Base-by-base conservation (phyloP, 1,140 invertebrate species). In the Drosophila funebris region DNA sequence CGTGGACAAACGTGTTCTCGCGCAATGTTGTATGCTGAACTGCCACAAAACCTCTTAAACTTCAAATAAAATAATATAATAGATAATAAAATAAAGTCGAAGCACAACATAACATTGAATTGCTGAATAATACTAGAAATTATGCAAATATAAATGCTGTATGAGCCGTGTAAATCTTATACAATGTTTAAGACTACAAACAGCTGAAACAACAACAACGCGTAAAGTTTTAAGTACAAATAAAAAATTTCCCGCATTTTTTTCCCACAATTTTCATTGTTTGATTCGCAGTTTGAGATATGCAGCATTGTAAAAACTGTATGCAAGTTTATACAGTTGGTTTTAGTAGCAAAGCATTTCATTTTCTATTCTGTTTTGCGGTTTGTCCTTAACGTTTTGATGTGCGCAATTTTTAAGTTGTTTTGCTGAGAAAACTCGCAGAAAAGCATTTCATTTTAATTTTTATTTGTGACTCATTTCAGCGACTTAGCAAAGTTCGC, bases 1-100 rank as follows among this genome's bases (percentile, higher is more conserved):
- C 82, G 78, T 87, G 81, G 82, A 85, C n/a, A 85, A 85, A 85
- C 82, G 83, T 69, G 82, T 87, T 87, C 87, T 88, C 82, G 82
- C 82, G 82, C n/a, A 87, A 87, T 88, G 82, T 78, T 88, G 82
- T 85, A 79, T 69, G 66, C 37, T 33, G 44, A 5, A 4, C 14
- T 41, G 16, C 18, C 7, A 7, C 14, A 41, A 7, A n/a, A 18
- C 27, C 48, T 52, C 4, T 7, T 18, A 33, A n/a, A 50, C 11
- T 48, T 31, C 4, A 31, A 52, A 33, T 7, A 52, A 9, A 52
- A 52, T 52, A 52, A 33, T n/a, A 33, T 33, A 52, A 52, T 31
- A 52, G 48, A 52, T 18, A 36, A 54, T 31, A 53, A 63, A 63
- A 54, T 36, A 24, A 0, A 5, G 13, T n/a, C 13, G 37, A 18